phyloP scores from a whole-genome alignment of 2,888 invertebrate species.

The Saturnia pavonia region DNA sequence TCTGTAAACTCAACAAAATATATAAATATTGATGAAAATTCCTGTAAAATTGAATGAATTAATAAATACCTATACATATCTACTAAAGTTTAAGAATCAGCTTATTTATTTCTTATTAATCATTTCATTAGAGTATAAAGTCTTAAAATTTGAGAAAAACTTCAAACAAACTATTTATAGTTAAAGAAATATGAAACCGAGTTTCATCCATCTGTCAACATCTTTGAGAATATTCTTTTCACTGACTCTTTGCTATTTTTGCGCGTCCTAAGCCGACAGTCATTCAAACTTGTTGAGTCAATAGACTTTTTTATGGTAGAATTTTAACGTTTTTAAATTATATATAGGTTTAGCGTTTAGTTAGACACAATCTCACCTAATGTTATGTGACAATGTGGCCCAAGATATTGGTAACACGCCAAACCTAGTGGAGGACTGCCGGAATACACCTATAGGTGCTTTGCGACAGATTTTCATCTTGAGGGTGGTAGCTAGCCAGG shows the following conservation, averaged over 20 bases:
- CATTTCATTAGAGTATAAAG: background rate
- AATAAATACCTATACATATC: background rate
- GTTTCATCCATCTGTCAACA: constrained; percentile 14
- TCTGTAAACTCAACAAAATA: background rate
- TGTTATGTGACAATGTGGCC: background rate
- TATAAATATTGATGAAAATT: too few relatives aligned
- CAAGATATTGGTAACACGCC: background rate
- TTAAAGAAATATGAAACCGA: constrained; percentile 1
- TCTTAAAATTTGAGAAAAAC: background rate
- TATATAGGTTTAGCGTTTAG: too few relatives aligned
- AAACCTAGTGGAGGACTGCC: too few relatives aligned
- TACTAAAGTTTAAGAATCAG: background rate
- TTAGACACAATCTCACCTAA: background rate
- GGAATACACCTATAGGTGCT: background rate
- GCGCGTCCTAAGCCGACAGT: constrained; percentile 18
- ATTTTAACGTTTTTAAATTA: too few relatives aligned
- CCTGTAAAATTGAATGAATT: too few relatives aligned
- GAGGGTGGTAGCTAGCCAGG: background rate
- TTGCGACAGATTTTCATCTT: background rate
- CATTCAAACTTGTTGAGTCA: constrained; percentile 22
- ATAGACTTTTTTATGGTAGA: background rate
- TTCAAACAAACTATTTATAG: background rate
- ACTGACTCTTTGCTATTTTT: constrained; percentile 16
- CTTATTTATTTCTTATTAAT: background rate
- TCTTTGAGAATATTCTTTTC: constrained; percentile 13